Conservation (phyloP, 2,113 vertebrate genomes). For the Gopherus evgoodei region DNA sequence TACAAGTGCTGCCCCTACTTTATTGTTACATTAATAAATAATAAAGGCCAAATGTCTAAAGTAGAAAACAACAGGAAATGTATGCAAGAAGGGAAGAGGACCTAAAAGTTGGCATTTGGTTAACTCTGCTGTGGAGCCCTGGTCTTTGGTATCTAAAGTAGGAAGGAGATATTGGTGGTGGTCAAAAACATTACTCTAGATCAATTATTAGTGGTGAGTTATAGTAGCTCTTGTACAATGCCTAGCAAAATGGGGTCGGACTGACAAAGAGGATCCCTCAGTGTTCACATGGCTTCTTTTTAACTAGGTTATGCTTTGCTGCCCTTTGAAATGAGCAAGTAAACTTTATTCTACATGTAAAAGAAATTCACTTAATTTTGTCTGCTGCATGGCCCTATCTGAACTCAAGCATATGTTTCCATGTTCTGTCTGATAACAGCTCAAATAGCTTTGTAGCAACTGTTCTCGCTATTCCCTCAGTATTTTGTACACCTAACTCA, state of each 20-base stretch:
- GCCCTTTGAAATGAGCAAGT: not conserved
- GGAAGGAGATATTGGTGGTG: not conserved
- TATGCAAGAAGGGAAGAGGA: not conserved
- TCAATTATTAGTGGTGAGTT: not conserved
- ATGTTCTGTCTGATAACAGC: slow-evolving; percentile 5
- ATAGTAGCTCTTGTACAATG: not conserved
- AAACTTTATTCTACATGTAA: not conserved
- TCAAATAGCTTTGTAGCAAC: not conserved
- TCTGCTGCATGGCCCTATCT: not conserved
- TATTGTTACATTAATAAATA: too few relatives aligned
- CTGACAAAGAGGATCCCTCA: not conserved
- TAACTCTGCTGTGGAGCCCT: not conserved
- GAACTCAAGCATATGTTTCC: not conserved
- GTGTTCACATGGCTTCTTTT: not conserved
- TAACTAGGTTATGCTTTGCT: not conserved
- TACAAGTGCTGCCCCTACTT: not conserved
- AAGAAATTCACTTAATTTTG: not conserved
- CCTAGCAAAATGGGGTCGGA: not conserved
- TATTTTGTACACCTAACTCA: not conserved
- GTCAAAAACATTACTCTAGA: not conserved
- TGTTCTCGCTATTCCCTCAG: not conserved
- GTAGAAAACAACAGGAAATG: not conserved
- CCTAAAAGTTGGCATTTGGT: not conserved
- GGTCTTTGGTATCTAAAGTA: not conserved
- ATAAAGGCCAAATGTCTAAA: not conserved